A percentile compares a stretch with the other conserved stretches of the same genome.
Conservation (phyloP, 2,113 vertebrate genomes). For the Dromiciops gliroides region DNA sequence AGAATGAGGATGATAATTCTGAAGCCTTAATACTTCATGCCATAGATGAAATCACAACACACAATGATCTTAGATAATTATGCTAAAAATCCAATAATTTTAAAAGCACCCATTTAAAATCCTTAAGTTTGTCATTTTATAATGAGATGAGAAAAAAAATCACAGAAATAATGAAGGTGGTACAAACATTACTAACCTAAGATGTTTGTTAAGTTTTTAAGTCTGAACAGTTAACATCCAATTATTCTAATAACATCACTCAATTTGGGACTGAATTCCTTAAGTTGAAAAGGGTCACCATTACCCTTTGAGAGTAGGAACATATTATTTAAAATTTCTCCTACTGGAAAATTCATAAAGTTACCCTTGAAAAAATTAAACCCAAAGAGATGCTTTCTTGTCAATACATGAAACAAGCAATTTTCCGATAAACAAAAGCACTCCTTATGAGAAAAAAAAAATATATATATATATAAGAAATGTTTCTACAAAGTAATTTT, state of each 20-base stretch:
- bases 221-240: not conserved
- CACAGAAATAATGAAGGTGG: slow-evolving; percentile 50
- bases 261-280: slow-evolving; percentile 53
- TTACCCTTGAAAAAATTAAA: slow-evolving; percentile 66
- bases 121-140: slow-evolving; percentile 55
- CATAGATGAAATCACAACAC: slow-evolving; percentile 68
- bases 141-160: slow-evolving; percentile 50
- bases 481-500: slow-evolving; percentile 75
- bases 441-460: slow-evolving; percentile 72
- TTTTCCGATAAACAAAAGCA: slow-evolving; percentile 78
- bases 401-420: slow-evolving; percentile 69
- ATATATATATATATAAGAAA: slow-evolving; percentile 75
- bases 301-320: slow-evolving; percentile 36
- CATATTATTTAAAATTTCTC: slow-evolving; percentile 71
- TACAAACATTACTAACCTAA: slow-evolving; percentile 52
- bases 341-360: not conserved
- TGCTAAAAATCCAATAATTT: slow-evolving; percentile 62
- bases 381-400: slow-evolving; percentile 57
- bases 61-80: slow-evolving; percentile 55
- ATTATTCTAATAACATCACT: slow-evolving; percentile 48
- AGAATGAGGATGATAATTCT: slow-evolving; percentile 66
- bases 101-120: slow-evolving; percentile 50
- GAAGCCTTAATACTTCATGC: slow-evolving; percentile 54
- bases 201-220: not conserved
- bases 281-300: slow-evolving; percentile 53